phyloP scores from a whole-genome alignment of 2,113 vertebrate species.

The Cnemophilus loriae region DNA sequence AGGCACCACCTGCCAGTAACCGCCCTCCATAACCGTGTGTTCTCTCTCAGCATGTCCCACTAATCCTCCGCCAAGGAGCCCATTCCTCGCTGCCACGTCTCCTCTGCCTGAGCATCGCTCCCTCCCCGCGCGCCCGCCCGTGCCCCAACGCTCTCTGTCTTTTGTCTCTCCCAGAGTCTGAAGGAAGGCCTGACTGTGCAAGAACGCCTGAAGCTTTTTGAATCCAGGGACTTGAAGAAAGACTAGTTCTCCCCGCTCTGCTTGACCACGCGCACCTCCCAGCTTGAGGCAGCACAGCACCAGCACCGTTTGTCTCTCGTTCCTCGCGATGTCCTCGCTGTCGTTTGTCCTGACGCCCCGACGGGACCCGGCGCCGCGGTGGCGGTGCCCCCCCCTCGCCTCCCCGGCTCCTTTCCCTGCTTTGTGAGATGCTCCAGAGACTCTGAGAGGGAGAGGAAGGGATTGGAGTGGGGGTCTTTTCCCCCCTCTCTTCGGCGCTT shows the following conservation, averaged over 20 bases:
- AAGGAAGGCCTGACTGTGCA: constrained; percentile 97
- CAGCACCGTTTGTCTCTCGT: constrained; percentile 51
- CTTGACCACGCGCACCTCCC: constrained; percentile 65
- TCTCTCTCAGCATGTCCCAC: constrained; percentile 70
- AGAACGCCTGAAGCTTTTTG: constrained; percentile 96
- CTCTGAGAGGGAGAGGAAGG: constrained; percentile 31
- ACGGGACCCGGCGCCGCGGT: constrained; percentile 12
- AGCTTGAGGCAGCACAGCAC: constrained; percentile 67
- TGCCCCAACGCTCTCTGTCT: not conserved
- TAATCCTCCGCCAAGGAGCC: constrained; percentile 47
- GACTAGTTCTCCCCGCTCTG: constrained; percentile 76
- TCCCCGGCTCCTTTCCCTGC: constrained; percentile 31
- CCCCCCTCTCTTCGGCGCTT: not conserved
- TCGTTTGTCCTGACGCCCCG: constrained; percentile 39
- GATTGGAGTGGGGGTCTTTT: not conserved
- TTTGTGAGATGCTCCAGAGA: constrained; percentile 40
- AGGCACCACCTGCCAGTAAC: constrained; percentile 28
- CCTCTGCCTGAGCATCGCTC: not conserved
- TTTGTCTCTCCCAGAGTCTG: constrained; percentile 82
- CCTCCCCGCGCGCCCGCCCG: not conserved
- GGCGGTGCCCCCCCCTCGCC: not conserved
- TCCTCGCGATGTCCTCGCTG: constrained; percentile 46
- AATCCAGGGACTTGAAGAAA: constrained; percentile 94
- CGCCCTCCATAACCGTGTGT: constrained; percentile 6
- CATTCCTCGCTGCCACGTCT: not conserved